phyloP scores from a whole-genome alignment of 2,888 invertebrate species.

The Drosophila fulvimacula region DNA sequence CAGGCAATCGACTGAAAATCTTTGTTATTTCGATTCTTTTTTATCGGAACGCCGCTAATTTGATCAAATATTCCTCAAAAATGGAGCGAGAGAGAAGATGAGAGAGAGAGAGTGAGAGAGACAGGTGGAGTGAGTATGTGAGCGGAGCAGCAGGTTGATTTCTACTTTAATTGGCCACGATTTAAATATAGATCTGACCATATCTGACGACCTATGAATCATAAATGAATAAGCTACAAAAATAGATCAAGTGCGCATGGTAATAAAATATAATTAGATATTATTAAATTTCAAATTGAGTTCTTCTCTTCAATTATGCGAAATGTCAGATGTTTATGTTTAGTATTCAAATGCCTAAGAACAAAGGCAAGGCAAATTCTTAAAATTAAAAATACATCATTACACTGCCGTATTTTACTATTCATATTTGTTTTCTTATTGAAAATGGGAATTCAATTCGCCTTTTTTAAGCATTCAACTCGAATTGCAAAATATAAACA shows the following conservation, averaged over 20 bases:
- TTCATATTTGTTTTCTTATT: no score
- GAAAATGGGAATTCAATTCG: no score
- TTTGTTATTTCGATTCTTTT: constrained; percentile 58
- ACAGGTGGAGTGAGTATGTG: neutral
- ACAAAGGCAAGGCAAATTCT: no score
- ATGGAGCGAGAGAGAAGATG: neutral
- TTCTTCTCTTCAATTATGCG: no score
- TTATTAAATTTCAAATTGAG: neutral
- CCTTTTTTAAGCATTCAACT: no score
- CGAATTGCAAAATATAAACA: no score
- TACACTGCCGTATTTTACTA: no score
- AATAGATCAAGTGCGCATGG: constrained; percentile 28
- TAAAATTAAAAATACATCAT: no score
- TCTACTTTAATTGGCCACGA: constrained; percentile 4
- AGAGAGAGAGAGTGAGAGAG: neutral
- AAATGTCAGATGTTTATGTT: no score
- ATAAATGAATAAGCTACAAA: constrained; percentile 20
- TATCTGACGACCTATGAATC: constrained; percentile 33
- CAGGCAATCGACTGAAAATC: constrained; percentile 23
- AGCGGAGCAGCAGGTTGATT: neutral
- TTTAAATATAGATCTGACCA: constrained; percentile 33
- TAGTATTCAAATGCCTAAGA: no score
- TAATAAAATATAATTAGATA: constrained; percentile 9
- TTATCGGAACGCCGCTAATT: constrained; percentile 50
- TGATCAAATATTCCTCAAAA: constrained; percentile 53